Conservation (phyloP, 2,888 invertebrate genomes). For the Amiota minor region DNA sequence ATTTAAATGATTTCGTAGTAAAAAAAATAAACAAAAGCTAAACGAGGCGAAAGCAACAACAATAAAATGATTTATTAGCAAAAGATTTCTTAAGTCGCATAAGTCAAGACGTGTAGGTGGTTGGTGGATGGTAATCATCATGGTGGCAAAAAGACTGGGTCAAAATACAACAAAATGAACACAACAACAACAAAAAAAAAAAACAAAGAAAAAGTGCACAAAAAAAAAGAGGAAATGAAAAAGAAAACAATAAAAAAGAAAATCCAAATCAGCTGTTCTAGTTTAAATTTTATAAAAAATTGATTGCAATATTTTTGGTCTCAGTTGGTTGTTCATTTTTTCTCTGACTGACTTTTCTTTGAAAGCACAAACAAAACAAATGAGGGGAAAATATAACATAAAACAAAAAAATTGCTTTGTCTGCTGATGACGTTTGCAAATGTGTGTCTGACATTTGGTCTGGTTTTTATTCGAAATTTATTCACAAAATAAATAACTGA, state of each 20-base stretch:
- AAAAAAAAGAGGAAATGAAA: neutral
- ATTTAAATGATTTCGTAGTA: constrained; percentile 7
- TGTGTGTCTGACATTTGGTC: constrained; percentile 2
- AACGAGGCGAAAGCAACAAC: neutral
- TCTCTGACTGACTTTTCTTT: neutral
- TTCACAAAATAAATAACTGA: too few species aligned
- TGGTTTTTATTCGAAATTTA: neutral
- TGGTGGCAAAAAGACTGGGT: neutral
- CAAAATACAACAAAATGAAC: constrained; percentile 1
- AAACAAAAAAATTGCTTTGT: neutral
- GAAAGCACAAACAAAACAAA: too few species aligned
- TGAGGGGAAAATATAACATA: too few species aligned
- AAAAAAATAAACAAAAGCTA: constrained; percentile 13
- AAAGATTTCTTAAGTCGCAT: too few species aligned
- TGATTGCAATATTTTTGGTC: neutral
- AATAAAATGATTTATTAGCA: neutral
- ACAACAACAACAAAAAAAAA: neutral
- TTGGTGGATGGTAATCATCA: too few species aligned
- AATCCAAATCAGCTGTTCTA: constrained; percentile 11
- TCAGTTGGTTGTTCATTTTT: neutral
- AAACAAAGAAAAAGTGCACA: neutral
- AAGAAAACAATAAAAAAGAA: constrained; percentile 1
- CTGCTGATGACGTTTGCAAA: neutral
- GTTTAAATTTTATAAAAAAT: constrained; percentile 6
- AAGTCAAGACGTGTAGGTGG: too few species aligned